Evolutionary conservation across 1,140 invertebrate species (phyloP), one percentile per base, ranked within the genome.

Genomic region (Pissodes strobi): DNA sequence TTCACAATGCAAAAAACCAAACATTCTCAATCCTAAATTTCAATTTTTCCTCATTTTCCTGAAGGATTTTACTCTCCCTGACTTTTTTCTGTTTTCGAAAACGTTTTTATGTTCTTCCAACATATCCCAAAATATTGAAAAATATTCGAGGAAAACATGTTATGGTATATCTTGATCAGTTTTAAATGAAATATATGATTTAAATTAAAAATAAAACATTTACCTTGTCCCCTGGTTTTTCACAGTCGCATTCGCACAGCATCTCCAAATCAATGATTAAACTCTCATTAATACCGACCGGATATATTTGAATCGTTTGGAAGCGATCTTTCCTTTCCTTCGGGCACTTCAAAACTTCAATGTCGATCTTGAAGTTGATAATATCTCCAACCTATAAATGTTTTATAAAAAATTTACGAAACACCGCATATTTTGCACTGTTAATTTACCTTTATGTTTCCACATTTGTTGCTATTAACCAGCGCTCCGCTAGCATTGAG

Each of bases 381-480:
- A 76, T 62, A 62, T 84, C 80, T 37, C 87, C 87, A 58, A 89
- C 85, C 69, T 82, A 79, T n/a, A 85, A 75, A n/a, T n/a, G n/a
- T n/a, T n/a, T n/a, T n/a, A n/a, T n/a, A 27, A 79, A 79, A 46
- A 1, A 12, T 3, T 13, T 18, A 23, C 18, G 13, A n/a, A 39
- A n/a, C n/a, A n/a, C n/a, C n/a, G n/a, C n/a, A n/a, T n/a, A n/a
- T n/a, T n/a, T n/a, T n/a, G n/a, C n/a, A n/a, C n/a, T n/a, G n/a
- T n/a, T n/a, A n/a, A n/a, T 52, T 81, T 60, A 81, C 79, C 23
- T 84, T 81, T n/a, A 81, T 73, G 37, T 90, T 92, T 61, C 92
- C 89, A 76, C 95, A 98, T 79, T 91, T 92, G 61, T 87, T 91
- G 0, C 90, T 93, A 74, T 90, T 84, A 10, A 85, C 79, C 57